Evolutionary conservation across 2,888 invertebrate species (phyloP).

Genomic region (Bimastos eiseni): DNA sequence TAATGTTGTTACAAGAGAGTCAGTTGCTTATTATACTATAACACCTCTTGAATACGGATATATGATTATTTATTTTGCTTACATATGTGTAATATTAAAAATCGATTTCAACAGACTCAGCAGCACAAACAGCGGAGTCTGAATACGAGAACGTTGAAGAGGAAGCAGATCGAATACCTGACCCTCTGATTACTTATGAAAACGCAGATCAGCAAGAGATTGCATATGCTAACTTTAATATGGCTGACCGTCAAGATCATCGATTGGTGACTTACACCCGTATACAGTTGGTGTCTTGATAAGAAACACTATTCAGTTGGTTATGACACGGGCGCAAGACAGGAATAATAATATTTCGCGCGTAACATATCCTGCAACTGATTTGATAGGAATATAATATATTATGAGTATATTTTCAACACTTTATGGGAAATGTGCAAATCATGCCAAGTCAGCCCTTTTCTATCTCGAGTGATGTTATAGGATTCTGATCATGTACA

Average conservation of each 20-base stretch:
- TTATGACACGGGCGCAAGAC: no score
- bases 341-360: no score
- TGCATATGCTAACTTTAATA: background rate
- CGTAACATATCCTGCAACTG: no score
- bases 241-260: background rate
- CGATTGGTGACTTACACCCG: background rate
- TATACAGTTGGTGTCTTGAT: background rate
- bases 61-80: background rate
- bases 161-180: background rate
- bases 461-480: no score
- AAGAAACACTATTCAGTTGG: background rate
- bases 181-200: background rate
- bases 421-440: no score
- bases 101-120: background rate
- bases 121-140: background rate
- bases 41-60: no score
- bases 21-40: no score
- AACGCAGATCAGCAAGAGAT: background rate
- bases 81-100: background rate
- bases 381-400: no score
- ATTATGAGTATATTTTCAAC: no score
- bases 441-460: no score
- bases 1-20: no score
- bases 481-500: no score
- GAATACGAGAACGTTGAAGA: background rate